Evolutionary conservation across 92 coral and sea anemone genomes (phyloP), one percentile per base, ranked within the genome.

Genomic region (Nematostella vectensis): DNA sequence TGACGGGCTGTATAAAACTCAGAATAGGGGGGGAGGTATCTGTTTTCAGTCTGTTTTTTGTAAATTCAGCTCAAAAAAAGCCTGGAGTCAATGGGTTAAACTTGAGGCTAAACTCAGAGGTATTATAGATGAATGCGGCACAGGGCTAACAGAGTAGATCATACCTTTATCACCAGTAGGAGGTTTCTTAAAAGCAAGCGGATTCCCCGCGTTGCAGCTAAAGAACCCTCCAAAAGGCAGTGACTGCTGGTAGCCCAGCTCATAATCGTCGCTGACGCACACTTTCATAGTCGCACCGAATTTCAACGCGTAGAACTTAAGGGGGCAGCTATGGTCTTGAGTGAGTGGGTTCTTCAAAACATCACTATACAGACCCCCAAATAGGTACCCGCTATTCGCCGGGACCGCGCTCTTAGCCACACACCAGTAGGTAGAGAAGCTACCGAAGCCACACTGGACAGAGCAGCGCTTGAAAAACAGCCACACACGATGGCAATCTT

Each of bases 211-310:
- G 15, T 53, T 54, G 57, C 95, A 85, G 29, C 95, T 85, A 68
- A 81, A 81, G 58, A 85, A 85, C 2, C 87, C 96, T 26, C 77
- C 89, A 67, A 87, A 87, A 26, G 89, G 89, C 9, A 87, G 61
- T 1, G 87, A 77, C 39, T 52, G 66, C 31, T 54, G 67, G 18
- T 65, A 73, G n/a, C 74, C 96, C 58, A 82, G 62, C 28, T 77
- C 95, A 31, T 81, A 85, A 31, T 85, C 95, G 54, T 85, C 95
- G 54, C 95, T 85, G 22, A 87, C 79, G 61, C 96, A 87, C 3
- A 87, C 89, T 2, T 63, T 70, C 89, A 87, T 73, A 25, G 80
- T 62, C n/a, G 89, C 78, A 19, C 96, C 96, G 42, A 87, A 87
- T 42, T 75, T 63, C 62, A 75, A 85, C 0, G 76, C 65, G 50